A percentile compares a stretch with the other conserved stretches of the same genome.
Conservation (phyloP, 2,888 invertebrate genomes). For the Ichneumoninae sp. region DNA sequence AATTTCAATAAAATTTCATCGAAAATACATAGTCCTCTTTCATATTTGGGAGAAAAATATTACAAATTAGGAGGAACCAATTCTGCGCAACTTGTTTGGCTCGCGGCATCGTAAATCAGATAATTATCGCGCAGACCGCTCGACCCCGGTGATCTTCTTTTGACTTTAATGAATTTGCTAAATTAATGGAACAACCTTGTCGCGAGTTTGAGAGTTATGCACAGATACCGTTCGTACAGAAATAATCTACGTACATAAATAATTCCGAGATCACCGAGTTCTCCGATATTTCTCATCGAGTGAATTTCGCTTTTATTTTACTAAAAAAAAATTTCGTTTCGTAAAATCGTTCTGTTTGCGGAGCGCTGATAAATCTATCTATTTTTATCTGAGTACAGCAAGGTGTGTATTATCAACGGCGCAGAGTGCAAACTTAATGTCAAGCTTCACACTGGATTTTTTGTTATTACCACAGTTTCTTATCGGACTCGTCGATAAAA, state of each 20-base stretch:
- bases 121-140: constrained; percentile 39
- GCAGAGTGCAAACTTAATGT: neutral
- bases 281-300: neutral
- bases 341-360: constrained; percentile 1
- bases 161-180: constrained; percentile 64
- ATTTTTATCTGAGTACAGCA: neutral
- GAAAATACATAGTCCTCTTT: neutral
- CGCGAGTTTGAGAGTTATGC: constrained; percentile 6
- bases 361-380: neutral
- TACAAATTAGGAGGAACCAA: neutral
- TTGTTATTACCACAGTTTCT: neutral
- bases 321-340: neutral
- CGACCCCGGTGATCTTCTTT: constrained; percentile 52
- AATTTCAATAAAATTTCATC: neutral
- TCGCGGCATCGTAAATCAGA: constrained; percentile 53
- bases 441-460: neutral
- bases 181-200: constrained; percentile 19
- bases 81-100: neutral
- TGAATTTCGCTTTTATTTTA: neutral
- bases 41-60: neutral
- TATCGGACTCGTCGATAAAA: constrained; percentile 26
- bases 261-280: constrained; percentile 45
- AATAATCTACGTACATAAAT: constrained; percentile 26
- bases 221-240: neutral
- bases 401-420: neutral